These are phyloP conservation scores for Leptatherina wallacei DNA, from an alignment of 2,797 vertebrate species.

Conservation along the genomic window DNA sequence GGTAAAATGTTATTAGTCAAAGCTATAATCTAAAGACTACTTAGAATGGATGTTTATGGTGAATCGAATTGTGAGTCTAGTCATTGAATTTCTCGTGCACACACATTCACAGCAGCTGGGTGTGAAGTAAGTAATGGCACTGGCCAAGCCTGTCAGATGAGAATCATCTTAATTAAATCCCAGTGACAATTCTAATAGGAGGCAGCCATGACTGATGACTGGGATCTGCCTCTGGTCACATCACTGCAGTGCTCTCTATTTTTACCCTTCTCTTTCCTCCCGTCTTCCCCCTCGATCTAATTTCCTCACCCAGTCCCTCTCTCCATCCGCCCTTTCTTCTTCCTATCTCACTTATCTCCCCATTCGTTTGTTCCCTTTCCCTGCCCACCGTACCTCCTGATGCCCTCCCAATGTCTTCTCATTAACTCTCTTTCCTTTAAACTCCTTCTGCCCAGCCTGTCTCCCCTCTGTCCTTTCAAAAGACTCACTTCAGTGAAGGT, in stretches of 20 bases:
- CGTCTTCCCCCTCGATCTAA: slow-evolving; percentile 46
- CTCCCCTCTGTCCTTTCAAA: slow-evolving; percentile 26
- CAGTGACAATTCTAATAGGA: slow-evolving; percentile 82
- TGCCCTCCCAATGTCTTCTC: slow-evolving; percentile 6
- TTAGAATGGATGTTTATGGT: slow-evolving; percentile 30
- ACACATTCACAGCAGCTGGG: slow-evolving; percentile 40
- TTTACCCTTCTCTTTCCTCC: slow-evolving; percentile 62
- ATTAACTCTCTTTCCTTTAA: slow-evolving; percentile 1
- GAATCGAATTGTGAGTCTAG: slow-evolving; percentile 23
- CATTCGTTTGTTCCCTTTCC: slow-evolving; percentile 8
- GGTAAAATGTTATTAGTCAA: not conserved
- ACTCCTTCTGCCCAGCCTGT: not conserved
- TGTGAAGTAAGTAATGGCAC: slow-evolving; percentile 77
- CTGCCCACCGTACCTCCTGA: not conserved
- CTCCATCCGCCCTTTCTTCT: slow-evolving; percentile 17
- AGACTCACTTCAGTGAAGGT: slow-evolving; percentile 44
- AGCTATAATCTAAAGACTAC: slow-evolving; percentile 4
- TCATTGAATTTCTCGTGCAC: not conserved
- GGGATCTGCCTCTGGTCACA: slow-evolving; percentile 74
- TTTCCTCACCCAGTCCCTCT: slow-evolving; percentile 35
- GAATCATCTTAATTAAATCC: slow-evolving; percentile 86
- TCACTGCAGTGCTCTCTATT: slow-evolving; percentile 73
- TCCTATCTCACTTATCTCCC: slow-evolving; percentile 24
- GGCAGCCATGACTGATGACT: slow-evolving; percentile 81
- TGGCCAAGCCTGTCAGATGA: slow-evolving; percentile 79